phyloP scores from a whole-genome alignment of 92 coral and sea anemone species.

The Parazoanthus atlanticus region DNA sequence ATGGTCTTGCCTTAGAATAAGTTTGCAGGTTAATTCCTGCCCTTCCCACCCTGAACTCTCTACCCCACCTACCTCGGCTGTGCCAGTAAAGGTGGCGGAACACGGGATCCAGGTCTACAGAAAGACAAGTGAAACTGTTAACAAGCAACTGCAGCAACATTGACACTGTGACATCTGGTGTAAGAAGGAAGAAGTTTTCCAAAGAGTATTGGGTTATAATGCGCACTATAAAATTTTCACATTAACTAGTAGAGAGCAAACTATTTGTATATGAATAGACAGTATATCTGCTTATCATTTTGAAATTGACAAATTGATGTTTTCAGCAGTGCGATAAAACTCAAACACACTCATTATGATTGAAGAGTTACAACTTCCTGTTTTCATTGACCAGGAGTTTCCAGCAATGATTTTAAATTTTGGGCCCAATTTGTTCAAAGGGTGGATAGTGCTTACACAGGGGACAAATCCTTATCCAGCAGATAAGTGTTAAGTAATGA shows the following conservation, averaged over 20 bases:
- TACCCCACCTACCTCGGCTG: slow-evolving; percentile 83
- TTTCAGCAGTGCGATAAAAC: too few species aligned
- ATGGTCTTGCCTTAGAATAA: not conserved
- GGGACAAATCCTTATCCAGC: too few species aligned
- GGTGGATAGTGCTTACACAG: too few species aligned
- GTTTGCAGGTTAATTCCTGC: not conserved
- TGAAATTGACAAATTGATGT: too few species aligned
- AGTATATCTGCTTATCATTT: too few species aligned
- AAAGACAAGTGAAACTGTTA: not conserved
- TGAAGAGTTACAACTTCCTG: too few species aligned
- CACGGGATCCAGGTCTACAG: slow-evolving; percentile 79
- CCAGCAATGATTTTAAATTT: too few species aligned
- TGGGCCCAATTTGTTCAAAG: too few species aligned
- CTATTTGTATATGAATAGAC: too few species aligned
- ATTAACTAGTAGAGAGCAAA: not conserved
- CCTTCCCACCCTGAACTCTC: not conserved
- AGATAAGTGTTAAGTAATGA: too few species aligned
- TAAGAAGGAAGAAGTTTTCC: not conserved
- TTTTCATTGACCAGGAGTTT: too few species aligned
- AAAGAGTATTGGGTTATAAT: not conserved
- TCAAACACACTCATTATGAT: too few species aligned
- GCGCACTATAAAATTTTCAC: not conserved
- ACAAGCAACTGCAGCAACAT: not conserved
- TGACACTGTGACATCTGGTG: not conserved
- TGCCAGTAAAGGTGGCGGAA: slow-evolving; percentile 86